Conservation (phyloP, 2,888 invertebrate species). For the Cerceris ruficornis region DNA sequence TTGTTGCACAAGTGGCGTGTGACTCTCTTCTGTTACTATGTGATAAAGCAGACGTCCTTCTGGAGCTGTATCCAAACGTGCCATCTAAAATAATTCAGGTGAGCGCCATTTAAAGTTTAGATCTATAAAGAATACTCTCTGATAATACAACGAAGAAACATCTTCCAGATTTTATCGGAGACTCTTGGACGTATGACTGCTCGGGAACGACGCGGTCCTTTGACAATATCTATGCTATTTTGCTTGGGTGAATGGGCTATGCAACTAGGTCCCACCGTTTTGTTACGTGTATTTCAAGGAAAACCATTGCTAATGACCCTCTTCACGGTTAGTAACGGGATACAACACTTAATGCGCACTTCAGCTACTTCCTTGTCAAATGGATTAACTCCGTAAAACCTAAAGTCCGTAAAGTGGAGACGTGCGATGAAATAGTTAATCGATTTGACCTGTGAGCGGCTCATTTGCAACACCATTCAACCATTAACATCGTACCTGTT, state of each 20-base stretch:
- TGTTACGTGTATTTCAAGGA: conserved; percentile 84
- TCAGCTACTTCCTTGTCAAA: neutral
- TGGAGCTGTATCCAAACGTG: conserved; percentile 88
- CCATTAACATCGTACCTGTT: neutral
- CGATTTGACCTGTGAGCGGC: too few species aligned
- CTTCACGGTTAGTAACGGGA: conserved; percentile 85
- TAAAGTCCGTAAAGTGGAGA: too few species aligned
- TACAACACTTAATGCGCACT: neutral
- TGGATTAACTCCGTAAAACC: too few species aligned
- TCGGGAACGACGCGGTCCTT: conserved; percentile 82
- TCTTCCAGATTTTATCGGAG: conserved; percentile 81
- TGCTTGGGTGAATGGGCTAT: conserved; percentile 98
- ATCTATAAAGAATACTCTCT: neutral
- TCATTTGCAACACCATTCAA: too few species aligned
- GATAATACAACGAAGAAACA: neutral
- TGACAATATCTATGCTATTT: conserved; percentile 91
- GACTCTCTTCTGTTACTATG: conserved; percentile 90
- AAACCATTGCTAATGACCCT: conserved; percentile 86
- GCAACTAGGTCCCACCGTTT: conserved; percentile 87
- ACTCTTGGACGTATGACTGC: conserved; percentile 83
- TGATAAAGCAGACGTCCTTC: conserved; percentile 89
- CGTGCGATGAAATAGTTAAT: too few species aligned
- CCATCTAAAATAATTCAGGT: conserved; percentile 86
- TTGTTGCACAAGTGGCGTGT: conserved; percentile 92
- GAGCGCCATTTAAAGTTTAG: conserved; percentile 27